Conservation (phyloP, 2,797 vertebrate genomes). For the Sparus aurata region DNA sequence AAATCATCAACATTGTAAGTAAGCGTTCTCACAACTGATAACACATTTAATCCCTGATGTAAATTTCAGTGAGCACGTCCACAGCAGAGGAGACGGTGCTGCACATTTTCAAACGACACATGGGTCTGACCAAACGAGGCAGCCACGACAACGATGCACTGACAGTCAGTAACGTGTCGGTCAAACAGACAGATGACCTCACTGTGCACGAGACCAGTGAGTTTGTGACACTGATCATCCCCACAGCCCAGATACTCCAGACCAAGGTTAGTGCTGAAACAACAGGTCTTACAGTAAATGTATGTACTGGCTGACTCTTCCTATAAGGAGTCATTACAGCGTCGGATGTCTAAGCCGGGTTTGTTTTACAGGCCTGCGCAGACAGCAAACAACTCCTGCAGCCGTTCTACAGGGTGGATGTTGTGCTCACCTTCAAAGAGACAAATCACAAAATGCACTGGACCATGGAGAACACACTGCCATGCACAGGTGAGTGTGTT, state of each 20-base stretch:
- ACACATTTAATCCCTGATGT: neutral
- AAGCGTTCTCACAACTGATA: neutral
- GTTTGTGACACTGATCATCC: slow-evolving; percentile 74
- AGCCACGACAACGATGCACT: slow-evolving; percentile 55
- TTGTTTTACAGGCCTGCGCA: slow-evolving; percentile 73
- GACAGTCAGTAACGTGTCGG: slow-evolving; percentile 69
- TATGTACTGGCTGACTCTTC: neutral
- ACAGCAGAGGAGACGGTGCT: slow-evolving; percentile 69
- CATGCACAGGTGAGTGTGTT: slow-evolving; percentile 78
- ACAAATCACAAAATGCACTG: slow-evolving; percentile 81
- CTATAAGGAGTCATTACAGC: slow-evolving; percentile 29
- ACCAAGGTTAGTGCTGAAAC: slow-evolving; percentile 71
- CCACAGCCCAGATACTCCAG: slow-evolving; percentile 64
- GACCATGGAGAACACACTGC: slow-evolving; percentile 84
- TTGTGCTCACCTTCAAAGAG: slow-evolving; percentile 83
- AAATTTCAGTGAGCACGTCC: slow-evolving; percentile 60
- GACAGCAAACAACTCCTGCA: slow-evolving; percentile 63
- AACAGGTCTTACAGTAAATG: neutral
- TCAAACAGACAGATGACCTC: slow-evolving; percentile 73
- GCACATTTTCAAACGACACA: slow-evolving; percentile 79
- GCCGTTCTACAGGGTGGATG: slow-evolving; percentile 79
- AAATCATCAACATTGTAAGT: neutral
- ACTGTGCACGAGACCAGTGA: slow-evolving; percentile 69
- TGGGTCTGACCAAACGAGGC: slow-evolving; percentile 82
- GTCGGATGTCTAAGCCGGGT: slow-evolving; percentile 46